phyloP scores from a whole-genome alignment of 2,113 vertebrate species.

The Puma concolor region DNA sequence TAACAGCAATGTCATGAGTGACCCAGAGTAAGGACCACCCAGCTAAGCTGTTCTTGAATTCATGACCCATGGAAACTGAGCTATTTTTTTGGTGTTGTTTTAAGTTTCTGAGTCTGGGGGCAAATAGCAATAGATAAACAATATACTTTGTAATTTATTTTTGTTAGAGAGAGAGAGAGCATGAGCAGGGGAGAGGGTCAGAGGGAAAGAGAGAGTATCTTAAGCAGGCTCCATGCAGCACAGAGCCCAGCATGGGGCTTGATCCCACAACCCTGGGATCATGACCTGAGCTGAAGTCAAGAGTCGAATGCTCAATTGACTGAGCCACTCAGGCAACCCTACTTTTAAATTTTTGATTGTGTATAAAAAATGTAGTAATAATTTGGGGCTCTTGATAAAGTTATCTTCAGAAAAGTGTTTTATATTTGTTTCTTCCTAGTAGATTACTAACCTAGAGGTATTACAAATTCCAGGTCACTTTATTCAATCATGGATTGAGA shows the following conservation, averaged over 20 bases:
- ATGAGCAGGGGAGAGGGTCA: neutral
- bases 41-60: neutral
- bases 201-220: neutral
- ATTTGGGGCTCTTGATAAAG: neutral
- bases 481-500: neutral
- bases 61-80: neutral
- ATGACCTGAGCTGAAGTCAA: neutral
- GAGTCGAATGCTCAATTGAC: neutral
- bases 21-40: neutral
- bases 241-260: neutral
- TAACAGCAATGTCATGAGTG: neutral
- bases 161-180: neutral
- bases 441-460: neutral
- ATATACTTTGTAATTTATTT: neutral
- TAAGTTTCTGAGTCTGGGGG: neutral
- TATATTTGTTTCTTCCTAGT: neutral
- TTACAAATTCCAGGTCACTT: slow-evolving; percentile 1
- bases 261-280: neutral
- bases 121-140: neutral
- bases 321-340: neutral
- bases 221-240: neutral
- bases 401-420: neutral
- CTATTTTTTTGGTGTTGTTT: neutral
- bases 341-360: neutral
- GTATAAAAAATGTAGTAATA: neutral